phyloP scores from a whole-genome alignment of 1,140 invertebrate genomes.

The Euglossa dilemma region DNA sequence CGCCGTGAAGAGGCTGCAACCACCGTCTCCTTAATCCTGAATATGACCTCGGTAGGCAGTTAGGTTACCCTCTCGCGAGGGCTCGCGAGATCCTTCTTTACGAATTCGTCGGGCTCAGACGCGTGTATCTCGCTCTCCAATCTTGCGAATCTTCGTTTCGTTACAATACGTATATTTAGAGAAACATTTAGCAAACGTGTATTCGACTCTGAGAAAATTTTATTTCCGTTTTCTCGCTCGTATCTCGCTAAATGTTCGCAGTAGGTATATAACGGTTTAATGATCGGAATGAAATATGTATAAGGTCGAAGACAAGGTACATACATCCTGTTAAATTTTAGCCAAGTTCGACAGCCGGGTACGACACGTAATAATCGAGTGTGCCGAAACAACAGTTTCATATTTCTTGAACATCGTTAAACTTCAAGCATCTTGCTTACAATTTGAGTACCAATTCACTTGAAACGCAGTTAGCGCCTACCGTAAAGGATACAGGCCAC shows the following conservation, averaged over 20 bases:
- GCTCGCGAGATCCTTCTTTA: conserved; percentile 55
- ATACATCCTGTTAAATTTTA: background rate
- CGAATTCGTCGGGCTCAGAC: conserved; percentile 51
- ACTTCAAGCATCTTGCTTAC: background rate
- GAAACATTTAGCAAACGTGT: too few species aligned
- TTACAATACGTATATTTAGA: background rate
- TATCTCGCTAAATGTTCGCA: too few species aligned
- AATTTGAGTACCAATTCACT: background rate
- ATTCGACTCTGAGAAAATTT: too few species aligned
- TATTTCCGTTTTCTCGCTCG: too few species aligned
- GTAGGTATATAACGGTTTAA: too few species aligned
- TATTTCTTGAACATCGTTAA: background rate
- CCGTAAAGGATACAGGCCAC: background rate
- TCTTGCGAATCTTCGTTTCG: background rate
- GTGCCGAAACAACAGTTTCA: background rate
- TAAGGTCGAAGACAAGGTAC: too few species aligned
- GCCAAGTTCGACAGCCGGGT: background rate
- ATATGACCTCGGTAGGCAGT: conserved; percentile 68
- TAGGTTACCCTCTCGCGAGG: conserved; percentile 38
- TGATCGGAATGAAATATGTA: too few species aligned
- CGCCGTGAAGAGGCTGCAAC: conserved; percentile 63
- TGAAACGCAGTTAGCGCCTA: background rate
- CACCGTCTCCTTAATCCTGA: conserved; percentile 75
- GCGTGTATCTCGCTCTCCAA: background rate
- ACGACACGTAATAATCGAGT: background rate